Conservation (phyloP, 2,113 vertebrate genomes). For the Alligator sinensis region DNA sequence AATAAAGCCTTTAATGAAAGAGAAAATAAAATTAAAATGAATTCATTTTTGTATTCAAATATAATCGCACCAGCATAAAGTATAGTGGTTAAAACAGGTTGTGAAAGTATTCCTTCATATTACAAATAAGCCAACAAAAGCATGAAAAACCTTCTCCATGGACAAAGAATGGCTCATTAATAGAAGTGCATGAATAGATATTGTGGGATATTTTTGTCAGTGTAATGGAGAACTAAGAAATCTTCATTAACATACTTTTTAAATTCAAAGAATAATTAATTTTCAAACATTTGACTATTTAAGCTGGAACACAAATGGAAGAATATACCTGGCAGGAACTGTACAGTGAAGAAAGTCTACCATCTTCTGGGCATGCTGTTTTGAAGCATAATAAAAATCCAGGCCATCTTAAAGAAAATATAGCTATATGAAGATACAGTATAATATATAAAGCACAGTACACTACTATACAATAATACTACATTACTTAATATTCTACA, state of each 20-base stretch:
- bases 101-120: accelerated
- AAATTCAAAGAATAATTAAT: not conserved
- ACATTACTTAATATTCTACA: not conserved
- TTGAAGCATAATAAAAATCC: conserved; percentile 95
- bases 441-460: not conserved
- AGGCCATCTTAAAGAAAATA: conserved; percentile 87
- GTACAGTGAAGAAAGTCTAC: conserved; percentile 96
- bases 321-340: conserved; percentile 90
- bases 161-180: not conserved
- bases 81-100: not conserved
- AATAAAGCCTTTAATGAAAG: not conserved
- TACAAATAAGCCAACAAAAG: not conserved
- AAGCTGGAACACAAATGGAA: not conserved
- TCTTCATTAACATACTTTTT: not conserved
- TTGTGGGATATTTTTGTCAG: not conserved
- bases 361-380: conserved; percentile 98
- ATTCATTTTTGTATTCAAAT: not conserved
- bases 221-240: not conserved
- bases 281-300: not conserved
- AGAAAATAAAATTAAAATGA: not conserved
- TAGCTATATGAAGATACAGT: not conserved
- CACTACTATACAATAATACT: not conserved
- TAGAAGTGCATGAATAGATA: accelerated
- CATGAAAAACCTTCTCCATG: not conserved
- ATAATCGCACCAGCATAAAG: not conserved